phyloP scores from a whole-genome alignment of 2,888 invertebrate species.

The Cephus sareptanus region DNA sequence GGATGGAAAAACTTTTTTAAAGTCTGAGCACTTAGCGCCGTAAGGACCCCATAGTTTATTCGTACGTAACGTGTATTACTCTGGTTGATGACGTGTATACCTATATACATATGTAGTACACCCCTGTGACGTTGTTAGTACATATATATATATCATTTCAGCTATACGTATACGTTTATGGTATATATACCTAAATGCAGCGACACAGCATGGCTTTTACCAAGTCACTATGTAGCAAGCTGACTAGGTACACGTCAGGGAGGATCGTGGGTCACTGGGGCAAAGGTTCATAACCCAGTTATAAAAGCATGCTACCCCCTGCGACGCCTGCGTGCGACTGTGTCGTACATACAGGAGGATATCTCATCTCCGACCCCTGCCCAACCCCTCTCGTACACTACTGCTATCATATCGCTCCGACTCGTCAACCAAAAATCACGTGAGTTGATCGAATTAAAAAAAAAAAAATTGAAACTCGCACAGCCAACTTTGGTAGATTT shows the following conservation, averaged over 20 bases:
- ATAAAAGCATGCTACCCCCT: background rate
- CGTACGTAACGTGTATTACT: background rate
- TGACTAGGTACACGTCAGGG: background rate
- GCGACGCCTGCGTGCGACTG: background rate
- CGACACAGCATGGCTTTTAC: background rate
- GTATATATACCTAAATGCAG: background rate
- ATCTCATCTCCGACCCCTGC: background rate
- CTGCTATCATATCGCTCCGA: background rate
- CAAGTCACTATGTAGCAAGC: background rate
- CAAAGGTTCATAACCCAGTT: slow-evolving; percentile 24
- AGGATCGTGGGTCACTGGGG: slow-evolving; percentile 12
- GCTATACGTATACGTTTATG: background rate
- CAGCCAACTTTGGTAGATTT: background rate
- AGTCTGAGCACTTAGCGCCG: background rate
- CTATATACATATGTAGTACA: background rate
- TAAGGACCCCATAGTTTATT: background rate
- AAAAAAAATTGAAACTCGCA: background rate
- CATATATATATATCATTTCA: background rate
- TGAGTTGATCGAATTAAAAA: background rate
- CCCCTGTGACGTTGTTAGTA: background rate
- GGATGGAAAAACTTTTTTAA: background rate
- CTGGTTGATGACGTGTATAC: too few species aligned
- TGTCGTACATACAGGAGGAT: background rate
- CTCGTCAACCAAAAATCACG: background rate
- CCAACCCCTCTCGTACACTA: background rate